A percentile compares a stretch with the other conserved stretches of the same genome.
These are phyloP conservation scores for Aromia moschata DNA, from an alignment of 2,888 invertebrate species.

Conservation along the genomic window DNA sequence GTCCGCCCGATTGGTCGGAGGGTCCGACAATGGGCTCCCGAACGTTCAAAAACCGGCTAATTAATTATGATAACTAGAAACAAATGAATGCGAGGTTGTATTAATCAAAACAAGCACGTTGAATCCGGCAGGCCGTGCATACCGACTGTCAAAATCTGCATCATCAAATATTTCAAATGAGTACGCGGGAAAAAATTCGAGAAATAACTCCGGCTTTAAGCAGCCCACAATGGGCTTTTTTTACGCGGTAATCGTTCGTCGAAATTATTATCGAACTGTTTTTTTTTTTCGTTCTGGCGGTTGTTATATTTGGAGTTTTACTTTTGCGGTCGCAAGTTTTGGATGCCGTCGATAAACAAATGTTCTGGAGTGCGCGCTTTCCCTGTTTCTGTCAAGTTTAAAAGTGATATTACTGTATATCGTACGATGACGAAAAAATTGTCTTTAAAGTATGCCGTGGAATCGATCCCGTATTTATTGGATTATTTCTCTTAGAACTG, in stretches of 20 bases:
- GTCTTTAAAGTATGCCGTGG: too few relatives aligned
- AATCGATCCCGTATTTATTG: too few relatives aligned
- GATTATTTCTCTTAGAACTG: too few relatives aligned
- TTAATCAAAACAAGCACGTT: slow-evolving; percentile 60
- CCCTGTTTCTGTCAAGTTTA: too few relatives aligned
- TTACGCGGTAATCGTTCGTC: slow-evolving; percentile 19
- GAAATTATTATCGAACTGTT: slow-evolving; percentile 24
- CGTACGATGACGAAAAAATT: too few relatives aligned
- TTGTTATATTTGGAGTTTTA: slow-evolving; percentile 20
- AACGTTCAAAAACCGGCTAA: slow-evolving; percentile 54
- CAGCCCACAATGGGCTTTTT: slow-evolving; percentile 25
- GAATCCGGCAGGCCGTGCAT: slow-evolving; percentile 49
- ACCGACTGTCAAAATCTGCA: slow-evolving; percentile 56
- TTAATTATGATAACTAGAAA: slow-evolving; percentile 62
- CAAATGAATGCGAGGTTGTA: slow-evolving; percentile 59
- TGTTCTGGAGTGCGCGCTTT: too few relatives aligned
- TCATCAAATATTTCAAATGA: slow-evolving; percentile 53
- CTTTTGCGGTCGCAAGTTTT: slow-evolving; percentile 2
- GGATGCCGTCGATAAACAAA: slow-evolving; percentile 18
- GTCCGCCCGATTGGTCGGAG: slow-evolving; percentile 9
- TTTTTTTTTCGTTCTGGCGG: too few relatives aligned
- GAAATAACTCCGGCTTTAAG: slow-evolving; percentile 33
- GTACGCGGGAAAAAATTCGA: slow-evolving; percentile 35
- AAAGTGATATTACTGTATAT: too few relatives aligned
- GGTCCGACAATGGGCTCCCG: slow-evolving; percentile 43